Base-by-base conservation (phyloP, 2,113 vertebrate species). In the Bambusicola thoracicus region DNA sequence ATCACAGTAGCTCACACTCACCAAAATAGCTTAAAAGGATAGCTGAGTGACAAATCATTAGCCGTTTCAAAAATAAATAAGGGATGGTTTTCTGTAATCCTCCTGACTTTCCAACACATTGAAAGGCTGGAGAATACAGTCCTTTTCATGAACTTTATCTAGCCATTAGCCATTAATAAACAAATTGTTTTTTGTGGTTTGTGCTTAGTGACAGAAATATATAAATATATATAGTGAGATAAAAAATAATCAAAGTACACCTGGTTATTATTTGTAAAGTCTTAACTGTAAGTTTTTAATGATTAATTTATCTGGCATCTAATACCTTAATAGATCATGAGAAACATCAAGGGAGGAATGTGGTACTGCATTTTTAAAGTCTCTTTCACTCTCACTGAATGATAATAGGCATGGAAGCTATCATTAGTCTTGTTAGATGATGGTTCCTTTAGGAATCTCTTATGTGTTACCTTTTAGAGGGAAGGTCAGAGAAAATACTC, bases 291-390 rank as follows among this genome's bases (percentile, higher is more conserved):
- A 97, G 98, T 97, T 98, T 97, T 98, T 98, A 98, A 98, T 98
- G 98, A 98, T 98, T 98, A 98, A 98, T 98, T 98, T 98, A 98
- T 98, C 97, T 98, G 97, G 95, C 97, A 96, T 96, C 96, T 98
- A 98, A 97, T 89, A 95, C 97, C 97, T 98, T 98, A 98, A 98
- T 98, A 98, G 98, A 98, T 98, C 98, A 98, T 96, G 96, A 81
- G 94, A 97, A 97, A 98, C 98, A 98, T 98, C 98, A 98, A 98
- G 98, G 97, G 97, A 98, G 97, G 98, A 98, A 98, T 98, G 98
- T 97, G 97, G 97, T 92, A 96, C 97, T 97, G 97, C 97, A 97
- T 98, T 98, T 98, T 97, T 96, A 98, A 98, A 98, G 97, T 97
- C 97, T 96, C 90, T 97, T 97, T 98, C 94, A 32, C 94, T 96